These are phyloP conservation scores for Mormyrops boulengeri DNA, from an alignment of 2,797 vertebrate genomes.

Conservation along the genomic window DNA sequence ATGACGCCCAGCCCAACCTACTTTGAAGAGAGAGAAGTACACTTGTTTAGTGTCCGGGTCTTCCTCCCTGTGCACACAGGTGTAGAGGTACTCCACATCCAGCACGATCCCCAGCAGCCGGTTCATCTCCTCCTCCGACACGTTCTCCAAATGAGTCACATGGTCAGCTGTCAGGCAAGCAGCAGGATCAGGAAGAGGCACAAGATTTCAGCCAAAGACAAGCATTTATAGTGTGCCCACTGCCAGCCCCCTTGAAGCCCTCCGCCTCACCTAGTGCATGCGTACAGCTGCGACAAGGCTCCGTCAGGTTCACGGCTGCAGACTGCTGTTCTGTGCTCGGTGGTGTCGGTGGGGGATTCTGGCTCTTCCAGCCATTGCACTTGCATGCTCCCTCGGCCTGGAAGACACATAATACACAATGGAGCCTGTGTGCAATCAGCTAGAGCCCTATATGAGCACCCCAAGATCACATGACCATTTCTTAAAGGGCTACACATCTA, in stretches of 20 bases:
- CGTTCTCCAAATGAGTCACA: conserved; percentile 92
- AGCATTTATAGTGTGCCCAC: too few relatives aligned
- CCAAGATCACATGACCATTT: background rate
- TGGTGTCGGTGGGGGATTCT: conserved; percentile 88
- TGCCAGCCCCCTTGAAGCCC: background rate
- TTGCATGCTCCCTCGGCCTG: conserved; percentile 96
- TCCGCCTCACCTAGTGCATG: conserved; percentile 76
- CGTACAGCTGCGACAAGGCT: conserved; percentile 91
- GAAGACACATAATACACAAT: conserved; percentile 15
- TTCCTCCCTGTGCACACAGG: conserved; percentile 96
- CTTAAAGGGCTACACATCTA: background rate
- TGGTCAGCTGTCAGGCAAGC: conserved; percentile 74
- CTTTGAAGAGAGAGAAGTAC: conserved; percentile 98
- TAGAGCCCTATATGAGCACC: background rate
- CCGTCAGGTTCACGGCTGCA: conserved; percentile 71
- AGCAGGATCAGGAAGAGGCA: background rate
- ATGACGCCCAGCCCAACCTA: conserved; percentile 47
- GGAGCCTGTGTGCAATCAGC: background rate
- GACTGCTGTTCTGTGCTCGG: conserved; percentile 84
- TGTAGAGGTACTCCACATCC: conserved; percentile 96
- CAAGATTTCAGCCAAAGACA: background rate
- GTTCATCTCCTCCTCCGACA: conserved; percentile 96
- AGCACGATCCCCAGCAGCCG: conserved; percentile 87
- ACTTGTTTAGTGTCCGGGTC: conserved; percentile 98
- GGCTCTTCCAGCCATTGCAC: conserved; percentile 98